Evolutionary conservation across 1,140 invertebrate species (phyloP), one percentile per base, ranked within the genome.

Genomic region (Eciton burchellii): DNA sequence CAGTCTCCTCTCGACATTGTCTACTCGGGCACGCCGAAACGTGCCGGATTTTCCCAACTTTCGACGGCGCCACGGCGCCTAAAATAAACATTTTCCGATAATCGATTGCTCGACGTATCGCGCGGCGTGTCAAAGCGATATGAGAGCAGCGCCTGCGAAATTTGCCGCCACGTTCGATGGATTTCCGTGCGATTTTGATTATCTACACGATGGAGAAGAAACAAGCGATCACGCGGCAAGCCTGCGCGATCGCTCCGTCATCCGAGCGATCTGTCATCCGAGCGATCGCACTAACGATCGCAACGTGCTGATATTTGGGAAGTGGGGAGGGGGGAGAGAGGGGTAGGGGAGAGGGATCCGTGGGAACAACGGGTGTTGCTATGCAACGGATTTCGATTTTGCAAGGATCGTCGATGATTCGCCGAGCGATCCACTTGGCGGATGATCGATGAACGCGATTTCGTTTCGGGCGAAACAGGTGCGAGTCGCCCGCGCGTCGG

Each of bases 51-150:
- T 60, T 29, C 19, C 19, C 8, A n/a, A 11, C 47, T 54, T 66
- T 24, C 45, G n/a, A 62, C 16, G 47, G 19, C 43, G 21, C 1
- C 3, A 21, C 35, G 35, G 57, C 24, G 19, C 66, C 52, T 57
- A 63, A 74, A 74, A 74, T 74, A 74, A 63, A 74, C 72, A 74
- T 74, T 74, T 74, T 74, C 62, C 74, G 29, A 77, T 77, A 77
- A 77, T 77, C 74, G 74, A 77, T 77, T 35, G 63, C 68, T 77
- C n/a, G 14, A 52, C 45, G 45, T 70, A 49, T 49, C 72, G 57
- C 26, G n/a, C n/a, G n/a, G n/a, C n/a, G n/a, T n/a, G 12, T 63
- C 57, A 74, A 74, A 74, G 43, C 56, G 72, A 29, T 63, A 63
- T 24, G 16, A 35, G 5, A n/a, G n/a, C n/a, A n/a, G 56, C 57